Evolutionary conservation across 2,113 vertebrate species (phyloP), one percentile per base, ranked within the genome.

Genomic region (Suricata suricatta): DNA sequence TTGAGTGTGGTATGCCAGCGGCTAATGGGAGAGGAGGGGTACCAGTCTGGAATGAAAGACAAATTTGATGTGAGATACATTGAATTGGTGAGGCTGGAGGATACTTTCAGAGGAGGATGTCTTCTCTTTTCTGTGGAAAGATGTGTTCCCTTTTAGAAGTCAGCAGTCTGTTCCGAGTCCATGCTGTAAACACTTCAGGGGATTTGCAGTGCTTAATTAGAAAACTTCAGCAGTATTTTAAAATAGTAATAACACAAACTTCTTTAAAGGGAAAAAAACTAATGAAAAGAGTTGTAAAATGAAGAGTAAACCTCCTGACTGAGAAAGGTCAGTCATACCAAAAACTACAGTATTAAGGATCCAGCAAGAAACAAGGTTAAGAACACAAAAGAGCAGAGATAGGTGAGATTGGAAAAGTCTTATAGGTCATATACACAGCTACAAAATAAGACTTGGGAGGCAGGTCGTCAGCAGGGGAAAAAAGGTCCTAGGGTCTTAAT

Each of bases 201-300:
- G 23, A 96, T 96, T 96, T 91, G 33, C 71, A 89, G 35, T 89
- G n/a, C 47, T 97, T 97, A 93, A 96, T 96, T 97, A 96, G 83
- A 93, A 94, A 96, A 60, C 77, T 95, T 72, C n/a, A 68, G 64
- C 50, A 77, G 44, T 97, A 88, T 96, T 93, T 95, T 81, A 92
- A 93, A 96, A 92, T 95, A 97, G 74, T 74, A 92, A 13, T 85
- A 93, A 72, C 64, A 96, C 33, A 92, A 66, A 92, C 47, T 84
- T 95, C 33, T 68, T 94, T 93, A 90, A 86, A 95, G 88, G 64
- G 27, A 31, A 80, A 52, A 88, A 84, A 63, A 12, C 68, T 64
- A 88, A 89, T 89, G 86, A 90, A 94, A 50, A 96, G 57, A 74
- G 69, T 87, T 83, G 2, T 93, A 77, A 95, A 95, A 47, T 66